phyloP scores from a whole-genome alignment of 2,797 vertebrate species.

The Heterohyrax brucei region DNA sequence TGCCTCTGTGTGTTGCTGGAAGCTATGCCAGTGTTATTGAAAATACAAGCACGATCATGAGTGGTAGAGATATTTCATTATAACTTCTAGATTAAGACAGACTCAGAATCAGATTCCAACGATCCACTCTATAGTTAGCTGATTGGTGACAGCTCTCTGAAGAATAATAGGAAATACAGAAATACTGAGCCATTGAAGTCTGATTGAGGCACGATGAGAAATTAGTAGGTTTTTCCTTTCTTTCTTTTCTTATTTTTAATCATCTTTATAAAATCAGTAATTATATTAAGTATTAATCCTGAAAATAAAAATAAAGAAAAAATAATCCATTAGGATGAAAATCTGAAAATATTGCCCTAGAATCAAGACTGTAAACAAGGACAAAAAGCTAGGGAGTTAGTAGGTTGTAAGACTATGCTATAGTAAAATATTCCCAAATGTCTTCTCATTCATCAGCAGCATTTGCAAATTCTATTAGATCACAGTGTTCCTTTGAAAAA shows the following conservation, averaged over 20 bases:
- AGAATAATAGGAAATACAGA: not conserved
- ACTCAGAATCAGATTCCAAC: no score
- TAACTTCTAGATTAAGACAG: no score
- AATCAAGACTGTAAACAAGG: not conserved
- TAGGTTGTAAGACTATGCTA: not conserved
- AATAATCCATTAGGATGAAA: not conserved
- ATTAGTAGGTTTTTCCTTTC: not conserved
- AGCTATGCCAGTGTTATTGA: no score
- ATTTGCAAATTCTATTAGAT: not conserved
- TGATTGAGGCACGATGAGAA: conserved; percentile 2
- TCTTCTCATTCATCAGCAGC: not conserved
- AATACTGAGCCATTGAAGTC: not conserved
- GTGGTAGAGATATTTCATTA: no score
- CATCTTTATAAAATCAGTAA: not conserved
- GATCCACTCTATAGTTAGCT: not conserved
- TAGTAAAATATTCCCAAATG: not conserved
- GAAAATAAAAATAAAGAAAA: not conserved
- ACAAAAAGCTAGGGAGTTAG: not conserved
- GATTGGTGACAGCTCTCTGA: not conserved
- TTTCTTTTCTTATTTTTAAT: not conserved
- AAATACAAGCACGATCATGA: no score
- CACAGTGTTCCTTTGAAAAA: not conserved
- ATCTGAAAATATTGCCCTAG: not conserved
- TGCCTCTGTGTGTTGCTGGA: no score
- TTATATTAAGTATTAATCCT: not conserved